These are phyloP conservation scores for Sweltsa coloradensis DNA, from an alignment of 1,140 invertebrate genomes.

Conservation along the genomic window DNA sequence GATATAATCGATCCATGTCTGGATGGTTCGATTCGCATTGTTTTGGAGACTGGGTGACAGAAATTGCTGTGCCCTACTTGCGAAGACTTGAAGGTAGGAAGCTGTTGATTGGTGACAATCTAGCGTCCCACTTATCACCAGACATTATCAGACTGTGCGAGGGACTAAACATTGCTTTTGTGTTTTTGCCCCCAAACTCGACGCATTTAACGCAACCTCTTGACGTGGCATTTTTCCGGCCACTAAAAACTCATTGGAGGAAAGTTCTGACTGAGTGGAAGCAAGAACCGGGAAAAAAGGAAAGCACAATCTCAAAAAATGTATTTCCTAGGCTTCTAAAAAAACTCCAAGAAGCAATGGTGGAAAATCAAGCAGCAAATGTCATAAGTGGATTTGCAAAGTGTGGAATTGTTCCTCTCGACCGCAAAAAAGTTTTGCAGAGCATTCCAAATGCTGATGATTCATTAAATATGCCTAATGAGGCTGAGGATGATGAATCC, in stretches of 20 bases:
- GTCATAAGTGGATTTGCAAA: slow-evolving; percentile 20
- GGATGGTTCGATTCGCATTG: slow-evolving; percentile 20
- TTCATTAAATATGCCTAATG: neutral
- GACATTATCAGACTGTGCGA: slow-evolving; percentile 13
- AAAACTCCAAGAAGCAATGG: slow-evolving; percentile 15
- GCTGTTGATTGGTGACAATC: neutral
- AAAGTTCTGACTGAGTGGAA: slow-evolving; percentile 24
- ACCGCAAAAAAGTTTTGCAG: slow-evolving; percentile 9
- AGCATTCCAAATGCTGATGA: slow-evolving; percentile 1
- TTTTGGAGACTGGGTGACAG: slow-evolving; percentile 20
- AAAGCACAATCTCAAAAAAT: slow-evolving; percentile 15
- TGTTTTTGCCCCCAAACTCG: slow-evolving; percentile 27
- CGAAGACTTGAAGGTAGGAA: neutral
- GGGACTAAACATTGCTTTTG: slow-evolving; percentile 24
- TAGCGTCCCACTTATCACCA: neutral
- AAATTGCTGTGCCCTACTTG: slow-evolving; percentile 11
- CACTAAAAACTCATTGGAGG: slow-evolving; percentile 26
- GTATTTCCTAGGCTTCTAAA: slow-evolving; percentile 20
- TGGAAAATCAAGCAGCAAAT: slow-evolving; percentile 15
- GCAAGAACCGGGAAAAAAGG: slow-evolving; percentile 12
- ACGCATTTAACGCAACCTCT: slow-evolving; percentile 28
- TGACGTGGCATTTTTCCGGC: slow-evolving; percentile 27
- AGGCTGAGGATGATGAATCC: neutral
- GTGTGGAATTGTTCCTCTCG: slow-evolving; percentile 20
- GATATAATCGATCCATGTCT: slow-evolving; percentile 18